Percentiles rank a stretch among this genome's conserved stretches.
These are phyloP conservation scores for Agraylea sexmaculata DNA, from an alignment of 1,140 invertebrate species.

Conservation along the genomic window DNA sequence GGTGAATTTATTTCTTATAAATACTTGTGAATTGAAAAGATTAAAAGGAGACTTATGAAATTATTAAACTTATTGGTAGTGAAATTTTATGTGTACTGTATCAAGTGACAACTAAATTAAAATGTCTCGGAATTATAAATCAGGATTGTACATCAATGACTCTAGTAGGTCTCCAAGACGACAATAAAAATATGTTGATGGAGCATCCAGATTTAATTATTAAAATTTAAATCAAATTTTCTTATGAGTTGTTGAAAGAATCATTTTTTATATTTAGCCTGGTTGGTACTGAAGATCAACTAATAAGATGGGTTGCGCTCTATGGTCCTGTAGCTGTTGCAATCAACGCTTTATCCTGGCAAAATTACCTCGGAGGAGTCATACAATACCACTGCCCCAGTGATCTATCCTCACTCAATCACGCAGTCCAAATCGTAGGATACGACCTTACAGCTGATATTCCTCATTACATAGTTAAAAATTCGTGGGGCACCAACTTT, in stretches of 20 bases:
- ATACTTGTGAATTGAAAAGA: too few species aligned
- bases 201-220: too few species aligned
- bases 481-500: conserved; percentile 73
- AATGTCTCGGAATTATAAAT: too few species aligned
- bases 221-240: not conserved
- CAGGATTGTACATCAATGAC: too few species aligned
- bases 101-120: too few species aligned
- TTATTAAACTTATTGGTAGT: too few species aligned
- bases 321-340: conserved; percentile 68
- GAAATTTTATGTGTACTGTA: too few species aligned
- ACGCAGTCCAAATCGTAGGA: conserved; percentile 77
- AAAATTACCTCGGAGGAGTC: conserved; percentile 76
- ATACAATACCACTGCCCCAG: conserved; percentile 71
- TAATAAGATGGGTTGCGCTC: conserved; percentile 49
- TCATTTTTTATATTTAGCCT: conserved; percentile 39
- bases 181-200: too few species aligned
- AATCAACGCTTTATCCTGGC: conserved; percentile 77
- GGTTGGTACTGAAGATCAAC: conserved; percentile 50
- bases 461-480: conserved; percentile 75
- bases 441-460: conserved; percentile 61
- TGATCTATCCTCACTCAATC: conserved; percentile 53
- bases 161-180: too few species aligned
- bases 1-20: too few species aligned
- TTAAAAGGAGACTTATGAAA: too few species aligned
- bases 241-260: not conserved